Base-by-base conservation (phyloP, 2,888 invertebrate species). In the Oscheius sp. region DNA sequence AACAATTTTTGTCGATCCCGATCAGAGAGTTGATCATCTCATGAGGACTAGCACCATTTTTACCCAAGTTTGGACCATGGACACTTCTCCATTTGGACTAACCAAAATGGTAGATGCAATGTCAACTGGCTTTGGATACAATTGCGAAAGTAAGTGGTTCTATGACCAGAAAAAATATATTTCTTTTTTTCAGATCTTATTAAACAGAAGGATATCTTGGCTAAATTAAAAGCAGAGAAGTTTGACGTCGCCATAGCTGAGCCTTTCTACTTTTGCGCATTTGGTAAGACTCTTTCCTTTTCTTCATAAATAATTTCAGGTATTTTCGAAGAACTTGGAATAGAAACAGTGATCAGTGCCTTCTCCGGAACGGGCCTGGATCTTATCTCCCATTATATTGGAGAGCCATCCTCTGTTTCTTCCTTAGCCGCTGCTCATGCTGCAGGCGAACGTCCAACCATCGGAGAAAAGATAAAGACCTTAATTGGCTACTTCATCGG, bases 221-320 rank as follows among this genome's bases (percentile, higher is more conserved):
- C 25, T 5, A n/a, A 58, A 21, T 18, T 69, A 35, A 56, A 25
- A 25, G 25, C 21, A 25, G 72, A 72, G 43, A 72, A 72, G 5
- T 72, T 55, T 21, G 72, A 72, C 18, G 58, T 45, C 23, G 72
- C 56, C 12, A 64, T 72, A 12, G 72, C 45, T 16, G 72, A 72
- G 66, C 72, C 72, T 18, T 72, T 72, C 46, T 18, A 45, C 13
- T 66, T 56, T 35, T 72, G 72, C 35, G 66, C 55, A 16, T 55
- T 66, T 27, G 72, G 72, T 72, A 5, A 49, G 49, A 49, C 9
- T 35, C 35, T 9, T 35, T 6, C 35, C 35, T 9, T 6, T 35
- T 35, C 9, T 35, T 6, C 35, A 6, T 49, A 6, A 23, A 1
- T 1, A 16, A 43, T 29, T 63, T 61, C n/a, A 71, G 71, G 71